Evolutionary conservation across 2,888 invertebrate genomes (phyloP).

Genomic region (Drosophila aldrichi): DNA sequence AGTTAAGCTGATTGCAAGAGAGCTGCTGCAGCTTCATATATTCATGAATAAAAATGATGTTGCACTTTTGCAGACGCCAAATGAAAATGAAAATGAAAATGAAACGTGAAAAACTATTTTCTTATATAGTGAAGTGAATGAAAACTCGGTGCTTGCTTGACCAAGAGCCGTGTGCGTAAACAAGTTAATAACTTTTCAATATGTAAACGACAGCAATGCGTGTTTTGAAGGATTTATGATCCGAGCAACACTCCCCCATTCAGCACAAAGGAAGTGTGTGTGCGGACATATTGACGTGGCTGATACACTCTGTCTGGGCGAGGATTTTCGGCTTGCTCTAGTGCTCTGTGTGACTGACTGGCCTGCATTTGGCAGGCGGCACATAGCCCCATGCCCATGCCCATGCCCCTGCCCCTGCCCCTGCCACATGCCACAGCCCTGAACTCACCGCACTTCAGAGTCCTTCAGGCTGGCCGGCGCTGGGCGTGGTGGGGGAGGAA

Average conservation of each 20-base stretch:
- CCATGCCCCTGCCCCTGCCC: not conserved
- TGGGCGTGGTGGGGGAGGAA: not conserved
- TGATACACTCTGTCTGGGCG: conserved; percentile 43
- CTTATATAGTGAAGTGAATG: not conserved
- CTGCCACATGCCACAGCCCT: conserved; percentile 1
- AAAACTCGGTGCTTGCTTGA: not conserved
- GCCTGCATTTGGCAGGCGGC: conserved; percentile 52
- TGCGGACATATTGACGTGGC: conserved; percentile 70
- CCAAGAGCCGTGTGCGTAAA: not conserved
- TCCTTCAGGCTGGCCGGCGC: conserved; percentile 28
- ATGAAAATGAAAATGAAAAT: conserved; percentile 28
- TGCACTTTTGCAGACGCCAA: conserved; percentile 31
- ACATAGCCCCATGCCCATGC: not conserved
- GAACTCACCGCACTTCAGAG: conserved; percentile 29
- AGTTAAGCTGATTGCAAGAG: conserved; percentile 73
- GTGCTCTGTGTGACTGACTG: conserved; percentile 27
- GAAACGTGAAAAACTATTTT: conserved; percentile 33
- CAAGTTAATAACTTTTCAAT: conserved; percentile 55
- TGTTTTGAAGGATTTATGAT: conserved; percentile 68
- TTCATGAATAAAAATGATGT: conserved; percentile 71
- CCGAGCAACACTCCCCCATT: conserved; percentile 35
- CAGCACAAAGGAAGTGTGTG: conserved; percentile 41
- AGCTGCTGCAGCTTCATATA: conserved; percentile 38
- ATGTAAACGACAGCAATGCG: conserved; percentile 44
- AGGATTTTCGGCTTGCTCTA: conserved; percentile 13